Base-by-base conservation (phyloP, 2,113 vertebrate species). In the Nothocercus julius region DNA sequence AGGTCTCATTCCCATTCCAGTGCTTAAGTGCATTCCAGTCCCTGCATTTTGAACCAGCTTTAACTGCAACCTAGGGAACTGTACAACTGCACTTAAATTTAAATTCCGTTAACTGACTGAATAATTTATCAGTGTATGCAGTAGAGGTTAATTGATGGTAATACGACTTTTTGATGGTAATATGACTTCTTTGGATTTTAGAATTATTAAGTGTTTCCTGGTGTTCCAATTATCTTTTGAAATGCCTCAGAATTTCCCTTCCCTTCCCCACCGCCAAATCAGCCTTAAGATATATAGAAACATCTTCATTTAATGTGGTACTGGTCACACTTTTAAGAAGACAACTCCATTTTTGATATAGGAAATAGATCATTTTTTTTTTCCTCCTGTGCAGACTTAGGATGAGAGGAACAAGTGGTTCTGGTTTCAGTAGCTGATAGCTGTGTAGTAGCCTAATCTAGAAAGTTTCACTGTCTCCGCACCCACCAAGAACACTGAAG, bases 101-200 rank as follows among this genome's bases (percentile, higher is more conserved):
- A 82, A 77, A 85, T 89, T 34, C 62, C 75, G 76, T 72, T 91
- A 79, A 54, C 42, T 44, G 56, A 87, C 62, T 82, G 85, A 94
- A 94, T 91, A 93, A 89, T 91, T 94, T 86, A 91, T 87, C 47
- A 56, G 20, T 28, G 14, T 61, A 44, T 87, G 67, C 27, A 85
- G 51, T 27, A 76, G 44, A 76, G 53, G 32, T 87, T 94, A 93
- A 82, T 49, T 90, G 58, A 91, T 79, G 27, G n/a, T 21, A 82
- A 45, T 13, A 32, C 63, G 62, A 59, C 59, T 84, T 82, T 70
- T 75, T 38, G 51, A 54, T 14, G 24, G 24, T 54, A 30, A 58
- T 30, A 30, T 17, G 59, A 54, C 49, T 82, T 82, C 75, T 75
- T 40, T 89, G 51, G 22, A 59, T 51, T 15, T 78, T 87, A 79